Evolutionary conservation across 2,888 invertebrate species (phyloP).

Genomic region (Sepiola atlantica): DNA sequence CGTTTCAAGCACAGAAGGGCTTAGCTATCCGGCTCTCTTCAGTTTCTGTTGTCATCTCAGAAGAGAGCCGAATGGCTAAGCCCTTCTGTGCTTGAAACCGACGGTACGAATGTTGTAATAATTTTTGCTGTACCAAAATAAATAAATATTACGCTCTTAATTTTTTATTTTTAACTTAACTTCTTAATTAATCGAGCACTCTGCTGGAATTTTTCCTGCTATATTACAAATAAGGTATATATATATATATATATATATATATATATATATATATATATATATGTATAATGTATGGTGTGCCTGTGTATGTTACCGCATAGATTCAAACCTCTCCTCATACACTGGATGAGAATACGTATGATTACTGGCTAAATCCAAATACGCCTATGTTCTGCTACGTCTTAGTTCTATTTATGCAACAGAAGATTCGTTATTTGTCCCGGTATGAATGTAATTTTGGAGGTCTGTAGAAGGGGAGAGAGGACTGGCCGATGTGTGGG

Average conservation of each 20-base stretch:
- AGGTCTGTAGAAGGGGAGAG: neutral
- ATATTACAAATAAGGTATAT: too few species aligned
- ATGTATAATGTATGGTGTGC: neutral
- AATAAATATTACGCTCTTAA: too few species aligned
- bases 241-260: constrained; percentile 22
- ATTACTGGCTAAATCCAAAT: neutral
- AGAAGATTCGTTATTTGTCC: neutral
- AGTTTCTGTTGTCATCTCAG: too few species aligned
- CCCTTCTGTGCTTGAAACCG: too few species aligned
- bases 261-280: constrained; percentile 13
- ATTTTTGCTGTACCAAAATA: too few species aligned
- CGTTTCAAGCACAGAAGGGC: too few species aligned
- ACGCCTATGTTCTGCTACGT: neutral
- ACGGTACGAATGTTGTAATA: too few species aligned
- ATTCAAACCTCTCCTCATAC: neutral
- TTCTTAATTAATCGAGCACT: too few species aligned
- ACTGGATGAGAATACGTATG: neutral
- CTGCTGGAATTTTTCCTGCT: too few species aligned
- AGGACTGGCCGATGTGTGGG: neutral
- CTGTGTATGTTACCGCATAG: neutral
- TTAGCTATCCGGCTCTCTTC: too few species aligned
- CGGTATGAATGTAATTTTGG: neutral
- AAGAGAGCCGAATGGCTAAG: too few species aligned
- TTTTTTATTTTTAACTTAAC: too few species aligned
- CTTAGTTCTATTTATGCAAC: neutral